Evolutionary conservation across 2,888 invertebrate species (phyloP).

Genomic region (Polyploca ridens): DNA sequence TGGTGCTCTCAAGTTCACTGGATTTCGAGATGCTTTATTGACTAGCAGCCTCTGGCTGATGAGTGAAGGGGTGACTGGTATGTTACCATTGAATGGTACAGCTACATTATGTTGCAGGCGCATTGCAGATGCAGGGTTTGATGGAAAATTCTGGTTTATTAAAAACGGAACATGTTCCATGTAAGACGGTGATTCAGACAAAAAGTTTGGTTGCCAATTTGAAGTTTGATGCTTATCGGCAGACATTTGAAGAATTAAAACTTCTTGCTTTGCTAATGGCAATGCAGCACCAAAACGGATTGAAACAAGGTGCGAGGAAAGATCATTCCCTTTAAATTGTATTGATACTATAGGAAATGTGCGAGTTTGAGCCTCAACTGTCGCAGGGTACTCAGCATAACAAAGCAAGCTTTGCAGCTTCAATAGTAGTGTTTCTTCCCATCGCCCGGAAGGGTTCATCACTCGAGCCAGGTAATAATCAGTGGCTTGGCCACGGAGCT

Average conservation of each 20-base stretch:
- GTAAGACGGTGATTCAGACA: slow-evolving; percentile 54
- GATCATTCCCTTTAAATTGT: slow-evolving; percentile 76
- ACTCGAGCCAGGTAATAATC: slow-evolving; percentile 86
- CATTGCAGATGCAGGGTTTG: slow-evolving; percentile 76
- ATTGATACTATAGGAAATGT: slow-evolving; percentile 73
- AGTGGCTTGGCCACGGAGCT: slow-evolving; percentile 84
- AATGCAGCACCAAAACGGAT: slow-evolving; percentile 75
- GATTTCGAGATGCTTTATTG: slow-evolving; percentile 66
- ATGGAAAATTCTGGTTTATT: slow-evolving; percentile 73
- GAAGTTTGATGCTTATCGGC: slow-evolving; percentile 51
- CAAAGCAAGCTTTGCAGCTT: slow-evolving; percentile 73
- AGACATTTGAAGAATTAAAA: slow-evolving; percentile 53
- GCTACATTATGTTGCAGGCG: slow-evolving; percentile 66
- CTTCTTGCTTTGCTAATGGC: slow-evolving; percentile 77
- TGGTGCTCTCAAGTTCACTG: slow-evolving; percentile 65
- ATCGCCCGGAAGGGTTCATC: slow-evolving; percentile 77
- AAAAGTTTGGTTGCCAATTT: slow-evolving; percentile 61
- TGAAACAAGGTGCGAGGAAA: slow-evolving; percentile 73
- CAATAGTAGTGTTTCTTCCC: slow-evolving; percentile 78
- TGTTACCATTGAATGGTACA: slow-evolving; percentile 63
- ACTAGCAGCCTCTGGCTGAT: slow-evolving; percentile 66
- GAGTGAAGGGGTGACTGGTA: slow-evolving; percentile 53
- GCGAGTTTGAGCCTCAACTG: slow-evolving; percentile 67
- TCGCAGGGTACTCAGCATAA: slow-evolving; percentile 69
- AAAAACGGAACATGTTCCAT: slow-evolving; percentile 74